Conservation (phyloP, 2,888 invertebrate genomes). For the Bombylius major region DNA sequence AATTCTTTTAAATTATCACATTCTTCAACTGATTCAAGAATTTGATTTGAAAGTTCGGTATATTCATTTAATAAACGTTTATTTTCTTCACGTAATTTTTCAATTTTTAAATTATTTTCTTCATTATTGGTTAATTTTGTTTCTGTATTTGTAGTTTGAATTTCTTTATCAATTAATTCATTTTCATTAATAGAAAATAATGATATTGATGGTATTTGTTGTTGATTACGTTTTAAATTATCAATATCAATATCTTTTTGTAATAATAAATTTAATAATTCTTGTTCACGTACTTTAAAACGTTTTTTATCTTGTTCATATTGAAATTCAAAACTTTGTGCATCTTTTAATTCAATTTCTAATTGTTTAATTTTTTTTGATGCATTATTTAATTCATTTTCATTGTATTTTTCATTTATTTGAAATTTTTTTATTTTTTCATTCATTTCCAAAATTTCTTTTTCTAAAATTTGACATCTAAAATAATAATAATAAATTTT, state of each 20-base stretch:
- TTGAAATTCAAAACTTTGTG: constrained; percentile 37
- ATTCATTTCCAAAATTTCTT: constrained; percentile 15
- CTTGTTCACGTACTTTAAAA: constrained; percentile 42
- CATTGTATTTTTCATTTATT: constrained; percentile 38
- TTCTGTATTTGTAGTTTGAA: no score
- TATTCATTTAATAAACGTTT: constrained; percentile 39
- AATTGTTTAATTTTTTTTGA: constrained; percentile 19
- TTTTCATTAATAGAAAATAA: neutral
- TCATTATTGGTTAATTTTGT: neutral
- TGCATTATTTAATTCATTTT: constrained; percentile 29
- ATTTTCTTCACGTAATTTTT: neutral
- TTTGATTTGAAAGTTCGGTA: constrained; percentile 42
- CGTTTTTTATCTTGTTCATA: constrained; percentile 41
- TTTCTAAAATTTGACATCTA: constrained; percentile 20
- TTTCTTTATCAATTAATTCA: neutral
- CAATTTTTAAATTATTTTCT: neutral
- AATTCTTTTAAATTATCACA: constrained; percentile 37
- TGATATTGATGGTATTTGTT: neutral
- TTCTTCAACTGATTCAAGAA: constrained; percentile 47
- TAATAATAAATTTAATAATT: constrained; percentile 39
- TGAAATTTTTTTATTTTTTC: constrained; percentile 23
- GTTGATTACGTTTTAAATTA: constrained; percentile 10
- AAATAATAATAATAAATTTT: constrained; percentile 5
- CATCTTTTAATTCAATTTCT: constrained; percentile 26
- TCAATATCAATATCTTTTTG: constrained; percentile 29